Base-by-base conservation (phyloP, 1,140 invertebrate species). In the Eubasilissa regina region DNA sequence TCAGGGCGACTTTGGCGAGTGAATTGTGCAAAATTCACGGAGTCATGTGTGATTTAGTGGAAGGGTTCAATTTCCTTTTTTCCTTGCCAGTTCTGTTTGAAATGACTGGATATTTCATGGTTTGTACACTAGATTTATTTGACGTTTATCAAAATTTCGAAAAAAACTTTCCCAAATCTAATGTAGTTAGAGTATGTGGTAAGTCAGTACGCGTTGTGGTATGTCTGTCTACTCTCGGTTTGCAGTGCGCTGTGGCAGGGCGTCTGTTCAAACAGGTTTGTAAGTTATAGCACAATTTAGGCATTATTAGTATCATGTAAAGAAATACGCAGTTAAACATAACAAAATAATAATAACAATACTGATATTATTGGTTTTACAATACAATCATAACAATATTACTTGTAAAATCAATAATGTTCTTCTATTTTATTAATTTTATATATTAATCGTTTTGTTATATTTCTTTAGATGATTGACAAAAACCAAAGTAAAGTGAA, bases 1-100 rank as follows among this genome's bases (percentile, higher is more conserved):
- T n/a, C n/a, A 56, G 15, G 53, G 53, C 53, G 15, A n/a, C 53
- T 1, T 15, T 56, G 53, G 53, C 53, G n/a, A 56, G 17, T 17
- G 53, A 56, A 56, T 7, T 56, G 15, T 56, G n/a, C 15, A n/a
- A 56, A 56, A 56, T 56, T 56, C 53, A 56, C n/a, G 17, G 53
- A 56, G 7, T n/a, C 17, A 17, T 56, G 53, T 56, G 53, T 17
- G 4, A n/a, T 56, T n/a, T 56, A 7, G 8, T 17, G 17, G 11
- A 56, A 13, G 17, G 3, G 7, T 56, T 1, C 17, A 56, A 56
- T 15, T 15, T 56, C 17, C 53, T 56, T 15, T 56, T 17, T 15
- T 56, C 53, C 17, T 56, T 56, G 53, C 53, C 53, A 56, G n/a
- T 56, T n/a, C 17, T 56, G 1, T 56, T 12, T 8, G n/a, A 56